Base-by-base conservation (phyloP, 1,140 invertebrate genomes). In the Euura lappo region DNA sequence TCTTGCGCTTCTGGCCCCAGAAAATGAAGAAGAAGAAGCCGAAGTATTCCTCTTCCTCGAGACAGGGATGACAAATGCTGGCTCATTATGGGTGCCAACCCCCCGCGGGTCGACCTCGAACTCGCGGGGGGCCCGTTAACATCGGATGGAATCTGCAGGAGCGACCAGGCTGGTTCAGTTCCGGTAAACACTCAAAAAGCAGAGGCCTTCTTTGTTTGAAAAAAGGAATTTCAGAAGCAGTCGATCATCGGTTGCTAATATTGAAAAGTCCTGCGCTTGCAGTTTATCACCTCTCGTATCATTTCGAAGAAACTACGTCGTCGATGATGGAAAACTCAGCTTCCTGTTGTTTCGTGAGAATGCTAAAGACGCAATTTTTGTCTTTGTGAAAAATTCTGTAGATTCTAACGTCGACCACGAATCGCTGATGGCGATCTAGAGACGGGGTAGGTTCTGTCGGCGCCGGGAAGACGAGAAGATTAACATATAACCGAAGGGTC, bases 71-170 rank as follows among this genome's bases (percentile, higher is more conserved):
- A 79, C 78, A 73, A 81, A 69, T 72, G 72, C 80, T 76, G 80
- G 75, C 79, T 84, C 85, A 84, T 87, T 86, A 85, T 81, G 80
- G 78, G 76, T 83, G 82, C 80, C 80, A 85, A 80, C 77, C 79
- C 78, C 84, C 84, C 77, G 81, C 77, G 76, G 82, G 75, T 81
- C 73, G 78, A 78, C 84, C 82, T 85, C 80, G 75, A 80, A 74
- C 44, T 81, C 80, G 71, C 76, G 75, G 78, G 80, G 76, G 77
- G 78, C 76, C 78, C 79, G 51, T 60, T 60, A 60, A n/a, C 5
- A n/a, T 60, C 51, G 77, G 75, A 75, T 77, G 78, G 75, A 80
- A 81, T 80, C 76, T 75, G 67, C 69, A 74, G 77, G 13, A 60
- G 78, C 80, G 78, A 75, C 79, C 74, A 60, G 45, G 43, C 72